Conservation (phyloP, 2,113 vertebrate genomes). For the Sinosuthora webbiana region DNA sequence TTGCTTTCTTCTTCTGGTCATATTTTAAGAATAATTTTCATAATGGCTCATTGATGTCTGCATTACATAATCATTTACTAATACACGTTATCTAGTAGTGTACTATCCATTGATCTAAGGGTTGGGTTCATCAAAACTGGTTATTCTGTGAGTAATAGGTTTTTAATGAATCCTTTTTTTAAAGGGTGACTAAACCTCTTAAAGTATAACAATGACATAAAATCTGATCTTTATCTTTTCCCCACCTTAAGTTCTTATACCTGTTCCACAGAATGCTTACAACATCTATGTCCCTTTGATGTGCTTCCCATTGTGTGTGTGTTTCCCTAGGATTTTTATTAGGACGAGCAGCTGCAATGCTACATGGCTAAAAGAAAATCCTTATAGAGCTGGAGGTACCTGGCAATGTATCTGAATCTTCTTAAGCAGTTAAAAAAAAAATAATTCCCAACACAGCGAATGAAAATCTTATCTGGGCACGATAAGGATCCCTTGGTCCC, state of each 20-base stretch:
- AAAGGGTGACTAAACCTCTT: not conserved
- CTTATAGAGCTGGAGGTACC: not conserved
- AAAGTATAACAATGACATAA: not conserved
- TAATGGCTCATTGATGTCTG: not conserved
- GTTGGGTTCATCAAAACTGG: not conserved
- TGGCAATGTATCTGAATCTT: conserved; percentile 10
- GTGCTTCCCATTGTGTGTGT: not conserved
- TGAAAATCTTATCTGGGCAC: conserved; percentile 57
- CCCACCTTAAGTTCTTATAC: not conserved
- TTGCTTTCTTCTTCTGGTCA: not conserved
- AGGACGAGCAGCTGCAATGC: not conserved
- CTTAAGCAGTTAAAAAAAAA: conserved; percentile 37
- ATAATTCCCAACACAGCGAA: not conserved
- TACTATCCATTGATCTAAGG: not conserved
- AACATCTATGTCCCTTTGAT: not conserved
- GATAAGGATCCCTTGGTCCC: conserved; percentile 59
- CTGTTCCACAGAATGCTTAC: not conserved
- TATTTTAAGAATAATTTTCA: not conserved
- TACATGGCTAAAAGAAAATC: not conserved
- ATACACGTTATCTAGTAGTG: not conserved
- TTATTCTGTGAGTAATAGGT: not conserved
- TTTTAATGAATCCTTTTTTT: not conserved
- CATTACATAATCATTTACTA: not conserved
- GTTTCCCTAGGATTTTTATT: conserved; percentile 14
- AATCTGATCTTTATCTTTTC: not conserved